Percentiles rank a stretch among this genome's conserved stretches.
Evolutionary conservation across 1,140 invertebrate species (phyloP).

Genomic region (Babylonia areolata): DNA sequence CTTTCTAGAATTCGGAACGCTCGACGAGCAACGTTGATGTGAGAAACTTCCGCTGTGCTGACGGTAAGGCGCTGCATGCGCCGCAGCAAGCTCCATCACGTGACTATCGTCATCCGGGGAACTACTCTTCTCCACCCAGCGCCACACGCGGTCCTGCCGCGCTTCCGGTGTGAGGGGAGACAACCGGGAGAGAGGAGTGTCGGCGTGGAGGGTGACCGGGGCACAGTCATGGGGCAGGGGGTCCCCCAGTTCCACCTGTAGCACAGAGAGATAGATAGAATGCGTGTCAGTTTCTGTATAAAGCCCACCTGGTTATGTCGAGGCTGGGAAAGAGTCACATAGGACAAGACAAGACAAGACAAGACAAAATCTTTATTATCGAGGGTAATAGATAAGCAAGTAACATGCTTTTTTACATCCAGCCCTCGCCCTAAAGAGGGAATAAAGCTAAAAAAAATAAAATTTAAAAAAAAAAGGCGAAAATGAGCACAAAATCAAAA

Average conservation of each 20-base stretch:
- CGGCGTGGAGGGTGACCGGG: neutral
- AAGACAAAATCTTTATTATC: too few relatives aligned
- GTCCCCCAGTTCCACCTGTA: neutral
- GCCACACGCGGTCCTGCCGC: conserved; percentile 21
- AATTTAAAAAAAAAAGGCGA: too few relatives aligned
- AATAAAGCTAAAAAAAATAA: too few relatives aligned
- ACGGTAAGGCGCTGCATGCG: neutral
- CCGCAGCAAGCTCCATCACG: neutral
- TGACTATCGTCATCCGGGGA: conserved; percentile 14
- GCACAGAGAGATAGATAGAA: neutral
- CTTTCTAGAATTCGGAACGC: conserved; percentile 2
- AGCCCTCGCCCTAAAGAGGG: too few relatives aligned
- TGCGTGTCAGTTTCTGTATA: too few relatives aligned
- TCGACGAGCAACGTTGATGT: neutral
- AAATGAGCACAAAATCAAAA: too few relatives aligned
- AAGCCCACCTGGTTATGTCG: too few relatives aligned
- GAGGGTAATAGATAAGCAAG: too few relatives aligned
- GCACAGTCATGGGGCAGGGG: neutral
- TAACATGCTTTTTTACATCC: too few relatives aligned
- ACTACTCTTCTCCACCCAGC: conserved; percentile 30
- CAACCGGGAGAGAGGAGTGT: neutral
- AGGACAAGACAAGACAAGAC: too few relatives aligned
- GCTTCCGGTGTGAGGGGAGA: conserved; percentile 33
- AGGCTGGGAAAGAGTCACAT: too few relatives aligned
- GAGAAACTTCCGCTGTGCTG: conserved; percentile 32